Percentiles rank a stretch among this genome's conserved stretches.
phyloP scores from a whole-genome alignment of 2,113 vertebrate genomes.

The Pluvialis apricaria region DNA sequence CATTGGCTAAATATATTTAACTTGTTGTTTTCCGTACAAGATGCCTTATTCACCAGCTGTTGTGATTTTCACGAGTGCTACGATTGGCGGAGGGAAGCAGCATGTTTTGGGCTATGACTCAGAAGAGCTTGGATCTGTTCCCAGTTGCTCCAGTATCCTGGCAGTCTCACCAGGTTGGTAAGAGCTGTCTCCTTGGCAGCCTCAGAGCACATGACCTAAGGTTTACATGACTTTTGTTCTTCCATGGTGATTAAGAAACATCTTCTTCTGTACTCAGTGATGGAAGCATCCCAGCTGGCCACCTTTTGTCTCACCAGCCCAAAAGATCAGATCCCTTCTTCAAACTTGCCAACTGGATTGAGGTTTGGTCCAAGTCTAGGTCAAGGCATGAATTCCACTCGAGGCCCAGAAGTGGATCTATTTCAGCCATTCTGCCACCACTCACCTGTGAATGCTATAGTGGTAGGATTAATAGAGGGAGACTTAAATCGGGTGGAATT shows the following conservation, averaged over 20 bases:
- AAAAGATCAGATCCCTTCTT: neutral
- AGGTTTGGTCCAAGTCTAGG: neutral
- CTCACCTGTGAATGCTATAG: neutral
- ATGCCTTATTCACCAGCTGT: neutral
- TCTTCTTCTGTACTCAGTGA: neutral
- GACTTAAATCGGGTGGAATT: neutral
- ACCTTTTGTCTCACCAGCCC: neutral
- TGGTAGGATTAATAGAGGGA: neutral
- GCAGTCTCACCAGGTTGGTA: neutral
- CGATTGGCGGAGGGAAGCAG: neutral
- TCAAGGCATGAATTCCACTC: neutral
- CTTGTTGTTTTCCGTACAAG: neutral
- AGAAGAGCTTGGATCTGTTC: neutral
- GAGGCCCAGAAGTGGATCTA: neutral
- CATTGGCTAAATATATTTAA: neutral
- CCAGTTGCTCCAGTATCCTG: neutral
- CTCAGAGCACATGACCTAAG: neutral
- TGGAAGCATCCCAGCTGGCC: neutral
- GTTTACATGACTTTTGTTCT: neutral
- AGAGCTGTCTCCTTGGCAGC: neutral
- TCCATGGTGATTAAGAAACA: neutral
- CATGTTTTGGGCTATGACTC: neutral
- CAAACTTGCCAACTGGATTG: neutral
- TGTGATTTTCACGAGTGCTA: neutral
- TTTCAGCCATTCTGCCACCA: neutral